Evolutionary conservation across 2,888 invertebrate genomes (phyloP), one percentile per base, ranked within the genome.

Genomic region (Pammene fasciana): DNA sequence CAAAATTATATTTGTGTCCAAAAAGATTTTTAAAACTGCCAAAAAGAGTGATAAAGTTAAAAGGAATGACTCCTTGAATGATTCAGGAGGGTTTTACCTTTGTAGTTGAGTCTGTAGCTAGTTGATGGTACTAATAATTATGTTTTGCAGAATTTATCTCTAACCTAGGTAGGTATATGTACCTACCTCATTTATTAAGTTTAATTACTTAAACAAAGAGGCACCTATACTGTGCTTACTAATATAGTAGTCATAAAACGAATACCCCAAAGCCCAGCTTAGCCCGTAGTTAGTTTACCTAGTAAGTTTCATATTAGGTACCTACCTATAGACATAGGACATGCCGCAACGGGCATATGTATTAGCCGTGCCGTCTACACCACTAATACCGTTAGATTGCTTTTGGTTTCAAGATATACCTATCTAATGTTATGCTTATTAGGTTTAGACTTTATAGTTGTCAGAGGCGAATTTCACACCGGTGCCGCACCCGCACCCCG

Each of bases 41-140:
- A 59, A 54, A 59, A 66, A 50, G 59, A 66, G 66, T 34, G 59
- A 66, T 66, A 43, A 66, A 67, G 61, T 67, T 57, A 67, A 67
- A 61, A 61, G 67, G 54, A 60, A 67, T 52, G 52, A 67, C 60
- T 67, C 60, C 60, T 54, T 60, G 60, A 67, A 55, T 61, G 54
- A 61, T 61, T 61, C 55, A 61, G 61, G 55, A 61, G 61, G 46
- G 54, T 67, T 67, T 61, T 38, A 67, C 61, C 61, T 67, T 61
- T 67, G 60, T 61, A 55, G 61, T 61, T 67, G 16, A 67, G 60
- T 67, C 48, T 38, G 18, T 57, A 57, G n/a, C n/a, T n/a, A n/a
- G n/a, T n/a, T n/a, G n/a, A n/a, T n/a, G n/a, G n/a, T n/a, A n/a
- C n/a, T n/a, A n/a, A n/a, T n/a, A n/a, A n/a, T n/a, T n/a, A n/a